A percentile compares a stretch with the other conserved stretches of the same genome.
Conservation (phyloP, 2,888 invertebrate species). For the Oxytorus armatus region DNA sequence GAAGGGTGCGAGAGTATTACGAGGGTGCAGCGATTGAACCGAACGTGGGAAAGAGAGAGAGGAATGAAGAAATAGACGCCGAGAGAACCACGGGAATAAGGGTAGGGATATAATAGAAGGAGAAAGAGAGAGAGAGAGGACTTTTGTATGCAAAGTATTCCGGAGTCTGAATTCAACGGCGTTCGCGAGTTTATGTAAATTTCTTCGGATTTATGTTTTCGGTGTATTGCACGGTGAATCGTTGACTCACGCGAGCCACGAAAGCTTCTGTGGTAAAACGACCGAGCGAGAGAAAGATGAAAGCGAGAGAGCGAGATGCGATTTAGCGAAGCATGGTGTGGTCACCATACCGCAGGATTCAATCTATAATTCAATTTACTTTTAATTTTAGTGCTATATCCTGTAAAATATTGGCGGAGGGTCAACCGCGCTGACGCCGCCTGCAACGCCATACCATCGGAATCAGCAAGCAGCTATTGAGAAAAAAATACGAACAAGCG, state of each 20-base stretch:
- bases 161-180: slow-evolving; percentile 73
- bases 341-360: slow-evolving; percentile 32
- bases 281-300: background rate
- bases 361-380: slow-evolving; percentile 68
- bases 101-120: slow-evolving; percentile 27
- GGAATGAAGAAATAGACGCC: slow-evolving; percentile 28
- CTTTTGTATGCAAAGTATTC: slow-evolving; percentile 76
- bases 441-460: slow-evolving; percentile 12
- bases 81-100: slow-evolving; percentile 41
- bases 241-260: slow-evolving; percentile 69
- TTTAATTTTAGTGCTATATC: slow-evolving; percentile 65
- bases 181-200: slow-evolving; percentile 76
- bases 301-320: background rate
- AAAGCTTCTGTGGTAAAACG: background rate
- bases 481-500: too few species aligned
- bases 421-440: slow-evolving; percentile 51
- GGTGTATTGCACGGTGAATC: slow-evolving; percentile 74
- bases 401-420: slow-evolving; percentile 59
- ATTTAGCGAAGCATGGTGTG: slow-evolving; percentile 14
- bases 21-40: slow-evolving; percentile 27
- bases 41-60: background rate
- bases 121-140: slow-evolving; percentile 58
- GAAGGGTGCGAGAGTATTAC: slow-evolving; percentile 14
- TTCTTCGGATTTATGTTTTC: slow-evolving; percentile 75
- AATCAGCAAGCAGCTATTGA: slow-evolving; percentile 27